These are phyloP conservation scores for Tauraco erythrolophus DNA, from an alignment of 2,113 vertebrate species.

Conservation along the genomic window DNA sequence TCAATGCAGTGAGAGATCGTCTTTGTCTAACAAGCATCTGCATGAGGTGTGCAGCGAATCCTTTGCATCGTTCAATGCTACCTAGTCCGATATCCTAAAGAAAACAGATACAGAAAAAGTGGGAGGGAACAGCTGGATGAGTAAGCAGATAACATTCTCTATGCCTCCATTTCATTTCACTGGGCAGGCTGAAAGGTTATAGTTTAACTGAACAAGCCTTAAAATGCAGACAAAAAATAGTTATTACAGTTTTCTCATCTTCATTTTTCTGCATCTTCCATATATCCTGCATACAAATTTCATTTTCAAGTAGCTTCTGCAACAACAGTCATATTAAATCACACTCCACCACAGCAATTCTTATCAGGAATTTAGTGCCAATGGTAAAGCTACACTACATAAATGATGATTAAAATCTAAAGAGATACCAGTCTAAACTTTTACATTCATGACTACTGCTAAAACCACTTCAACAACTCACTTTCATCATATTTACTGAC, in stretches of 20 bases:
- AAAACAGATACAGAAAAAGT: not conserved
- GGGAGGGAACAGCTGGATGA: not conserved
- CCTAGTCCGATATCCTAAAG: conserved; percentile 88
- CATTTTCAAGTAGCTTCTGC: not conserved
- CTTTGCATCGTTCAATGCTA: conserved; percentile 88
- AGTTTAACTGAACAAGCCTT: not conserved
- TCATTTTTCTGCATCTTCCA: not conserved
- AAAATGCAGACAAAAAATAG: not conserved
- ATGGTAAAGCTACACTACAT: not conserved
- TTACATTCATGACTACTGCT: not conserved
- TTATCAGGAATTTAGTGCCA: not conserved
- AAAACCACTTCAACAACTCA: not conserved
- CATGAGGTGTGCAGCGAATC: conserved; percentile 93
- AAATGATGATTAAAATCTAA: not conserved
- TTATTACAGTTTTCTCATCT: not conserved
- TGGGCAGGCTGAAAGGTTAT: not conserved
- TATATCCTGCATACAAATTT: not conserved
- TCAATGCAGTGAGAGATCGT: conserved; percentile 80
- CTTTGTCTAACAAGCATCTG: conserved; percentile 88
- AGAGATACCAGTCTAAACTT: not conserved
- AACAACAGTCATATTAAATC: not conserved
- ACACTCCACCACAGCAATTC: not conserved
- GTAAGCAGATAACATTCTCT: not conserved
- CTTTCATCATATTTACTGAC: not conserved
- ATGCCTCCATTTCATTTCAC: not conserved